Percentiles rank a stretch among this genome's conserved stretches.
Conservation (phyloP, 2,797 vertebrate species). For the Darevskia mixta region DNA sequence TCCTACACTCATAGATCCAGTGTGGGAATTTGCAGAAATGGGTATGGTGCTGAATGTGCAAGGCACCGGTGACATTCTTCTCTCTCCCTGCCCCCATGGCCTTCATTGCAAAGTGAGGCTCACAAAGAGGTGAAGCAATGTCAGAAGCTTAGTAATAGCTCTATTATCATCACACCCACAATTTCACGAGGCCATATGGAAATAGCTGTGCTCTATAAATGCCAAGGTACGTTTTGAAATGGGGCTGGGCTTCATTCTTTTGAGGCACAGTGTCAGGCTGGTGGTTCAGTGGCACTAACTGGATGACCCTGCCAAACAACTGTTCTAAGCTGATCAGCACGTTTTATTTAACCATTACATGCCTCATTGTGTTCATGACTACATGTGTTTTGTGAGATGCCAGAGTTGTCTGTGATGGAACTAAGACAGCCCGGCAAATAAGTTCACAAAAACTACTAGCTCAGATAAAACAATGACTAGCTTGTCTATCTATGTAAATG, state of each 20-base stretch:
- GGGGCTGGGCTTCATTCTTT: not conserved
- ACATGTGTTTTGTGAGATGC: not conserved
- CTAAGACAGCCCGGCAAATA: not conserved
- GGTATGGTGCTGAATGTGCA: fast-evolving
- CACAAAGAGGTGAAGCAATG: not conserved
- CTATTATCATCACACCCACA: not conserved
- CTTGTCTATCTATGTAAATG: too few species aligned
- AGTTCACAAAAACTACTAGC: not conserved
- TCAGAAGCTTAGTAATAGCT: not conserved
- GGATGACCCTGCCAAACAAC: not conserved
- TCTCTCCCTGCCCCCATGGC: not conserved
- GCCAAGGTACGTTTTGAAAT: not conserved
- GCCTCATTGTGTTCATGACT: not conserved
- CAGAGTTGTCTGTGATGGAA: too few species aligned
- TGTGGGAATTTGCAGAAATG: not conserved
- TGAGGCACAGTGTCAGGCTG: not conserved
- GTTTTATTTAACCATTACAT: not conserved
- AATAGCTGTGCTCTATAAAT: not conserved
- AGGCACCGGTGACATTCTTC: not conserved
- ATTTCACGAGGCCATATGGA: not conserved
- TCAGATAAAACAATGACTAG: not conserved
- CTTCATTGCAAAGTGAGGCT: not conserved
- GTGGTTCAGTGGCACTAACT: not conserved
- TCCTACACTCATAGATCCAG: not conserved
- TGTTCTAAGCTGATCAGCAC: not conserved